Conservation (phyloP, 2,888 invertebrate genomes). For the Penaeus monodon region DNA sequence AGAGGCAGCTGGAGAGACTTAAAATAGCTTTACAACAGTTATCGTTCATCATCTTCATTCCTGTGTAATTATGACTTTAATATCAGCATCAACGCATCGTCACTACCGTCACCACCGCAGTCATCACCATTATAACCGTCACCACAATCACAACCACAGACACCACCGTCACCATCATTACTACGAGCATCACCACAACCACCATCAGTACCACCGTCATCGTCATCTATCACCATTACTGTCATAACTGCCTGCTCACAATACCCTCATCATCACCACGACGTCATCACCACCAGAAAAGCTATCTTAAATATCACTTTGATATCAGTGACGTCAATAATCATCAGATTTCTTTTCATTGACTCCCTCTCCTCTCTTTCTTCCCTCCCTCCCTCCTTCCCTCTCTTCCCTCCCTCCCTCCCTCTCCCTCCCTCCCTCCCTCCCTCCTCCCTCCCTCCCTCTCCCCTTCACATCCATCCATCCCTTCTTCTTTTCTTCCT, state of each 20-base stretch:
- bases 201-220: neutral
- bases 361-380: neutral
- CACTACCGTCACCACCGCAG: no score
- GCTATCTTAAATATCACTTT: neutral
- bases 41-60: no score
- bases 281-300: neutral
- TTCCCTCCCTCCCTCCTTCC: neutral
- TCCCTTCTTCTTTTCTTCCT: no score
- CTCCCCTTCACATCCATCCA: no score
- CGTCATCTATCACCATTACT: neutral
- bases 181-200: neutral
- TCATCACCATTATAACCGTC: neutral
- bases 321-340: neutral
- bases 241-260: neutral
- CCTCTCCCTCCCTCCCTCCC: no score
- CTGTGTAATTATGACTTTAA: neutral
- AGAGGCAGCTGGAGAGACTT: neutral
- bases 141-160: neutral
- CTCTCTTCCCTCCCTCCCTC: neutral
- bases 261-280: neutral
- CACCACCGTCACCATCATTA: neutral
- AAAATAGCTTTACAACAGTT: no score
- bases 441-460: no score
- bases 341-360: no score
- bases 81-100: neutral